A percentile compares a stretch with the other conserved stretches of the same genome.
These are phyloP conservation scores for Channa argus DNA, from an alignment of 2,113 vertebrate species.

Conservation along the genomic window DNA sequence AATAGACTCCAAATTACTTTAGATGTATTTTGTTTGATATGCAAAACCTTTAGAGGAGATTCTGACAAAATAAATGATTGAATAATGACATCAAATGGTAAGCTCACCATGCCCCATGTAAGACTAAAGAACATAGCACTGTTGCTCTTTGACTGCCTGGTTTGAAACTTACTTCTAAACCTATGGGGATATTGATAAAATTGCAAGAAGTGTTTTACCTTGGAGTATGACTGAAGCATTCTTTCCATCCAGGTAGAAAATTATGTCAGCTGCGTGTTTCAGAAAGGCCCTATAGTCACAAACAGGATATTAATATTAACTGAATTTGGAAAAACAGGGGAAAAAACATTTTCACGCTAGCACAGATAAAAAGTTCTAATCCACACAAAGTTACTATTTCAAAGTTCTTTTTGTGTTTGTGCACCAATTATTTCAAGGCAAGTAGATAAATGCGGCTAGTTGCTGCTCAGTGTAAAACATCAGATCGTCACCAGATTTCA, in stretches of 20 bases:
- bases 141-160: neutral
- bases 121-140: neutral
- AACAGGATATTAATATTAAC: slow-evolving; percentile 11
- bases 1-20: neutral
- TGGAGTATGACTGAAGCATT: slow-evolving; percentile 91
- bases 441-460: neutral
- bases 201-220: slow-evolving; percentile 81
- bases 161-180: neutral
- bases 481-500: neutral
- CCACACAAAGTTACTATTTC: neutral
- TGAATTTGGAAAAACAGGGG: neutral
- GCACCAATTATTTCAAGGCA: neutral
- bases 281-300: slow-evolving; percentile 86
- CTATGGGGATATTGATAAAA: neutral
- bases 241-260: slow-evolving; percentile 90
- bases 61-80: no score
- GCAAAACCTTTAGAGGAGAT: no score
- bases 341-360: no score
- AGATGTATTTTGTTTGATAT: neutral
- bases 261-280: slow-evolving; percentile 91
- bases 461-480: neutral
- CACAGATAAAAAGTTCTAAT: no score
- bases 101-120: neutral
- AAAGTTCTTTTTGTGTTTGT: neutral
- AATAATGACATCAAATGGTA: no score